phyloP scores from a whole-genome alignment of 2,797 vertebrate genomes.

The Galagoides demidoff region DNA sequence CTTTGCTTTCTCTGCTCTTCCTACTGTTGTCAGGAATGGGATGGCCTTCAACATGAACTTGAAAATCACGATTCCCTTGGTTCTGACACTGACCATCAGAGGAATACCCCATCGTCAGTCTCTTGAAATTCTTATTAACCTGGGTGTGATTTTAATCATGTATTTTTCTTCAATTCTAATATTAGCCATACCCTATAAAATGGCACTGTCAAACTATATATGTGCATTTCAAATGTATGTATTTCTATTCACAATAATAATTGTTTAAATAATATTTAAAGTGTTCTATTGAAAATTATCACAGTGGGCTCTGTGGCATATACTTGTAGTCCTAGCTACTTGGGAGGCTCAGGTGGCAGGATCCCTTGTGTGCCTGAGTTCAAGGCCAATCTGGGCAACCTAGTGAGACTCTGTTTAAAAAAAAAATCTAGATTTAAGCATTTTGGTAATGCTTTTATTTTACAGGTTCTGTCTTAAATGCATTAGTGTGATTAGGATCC shows the following conservation, averaged over 20 bases:
- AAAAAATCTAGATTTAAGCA: not conserved
- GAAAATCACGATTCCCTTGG: conserved; percentile 41
- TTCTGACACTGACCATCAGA: conserved; percentile 75
- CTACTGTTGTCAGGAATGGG: conserved; percentile 67
- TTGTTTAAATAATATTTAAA: not conserved
- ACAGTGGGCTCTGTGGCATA: not conserved
- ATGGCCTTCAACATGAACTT: conserved; percentile 60
- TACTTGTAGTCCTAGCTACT: not conserved
- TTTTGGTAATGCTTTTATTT: not conserved
- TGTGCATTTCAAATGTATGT: not conserved
- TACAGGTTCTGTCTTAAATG: not conserved
- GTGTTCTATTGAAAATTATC: not conserved
- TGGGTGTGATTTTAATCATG: conserved; percentile 61
- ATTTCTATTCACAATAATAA: conserved; percentile 13
- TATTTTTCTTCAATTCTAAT: not conserved
- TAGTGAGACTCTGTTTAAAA: too few species aligned
- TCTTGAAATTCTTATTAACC: conserved; percentile 73
- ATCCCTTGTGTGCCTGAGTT: not conserved
- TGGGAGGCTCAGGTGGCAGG: not conserved
- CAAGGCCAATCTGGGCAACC: not conserved
- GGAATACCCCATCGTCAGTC: conserved; percentile 40
- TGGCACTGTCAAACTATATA: not conserved
- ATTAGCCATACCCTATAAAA: not conserved
- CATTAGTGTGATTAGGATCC: not conserved
- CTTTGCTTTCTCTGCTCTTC: not conserved